Evolutionary conservation across 2,888 invertebrate species (phyloP).

Genomic region (Dolichopus griseipennis): DNA sequence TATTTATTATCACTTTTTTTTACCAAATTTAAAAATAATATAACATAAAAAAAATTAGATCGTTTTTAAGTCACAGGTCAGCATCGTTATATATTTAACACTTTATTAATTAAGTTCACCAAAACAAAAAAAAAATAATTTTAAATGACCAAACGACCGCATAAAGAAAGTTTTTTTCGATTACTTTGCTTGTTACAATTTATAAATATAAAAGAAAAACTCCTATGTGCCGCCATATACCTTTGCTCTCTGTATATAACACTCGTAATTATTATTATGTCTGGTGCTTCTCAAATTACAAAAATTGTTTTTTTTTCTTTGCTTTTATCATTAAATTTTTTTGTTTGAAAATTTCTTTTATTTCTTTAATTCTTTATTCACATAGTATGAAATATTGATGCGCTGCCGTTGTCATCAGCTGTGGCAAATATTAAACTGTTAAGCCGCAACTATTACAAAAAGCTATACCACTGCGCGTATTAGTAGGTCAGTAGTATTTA

Average conservation of each 20-base stretch:
- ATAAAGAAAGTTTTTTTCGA: neutral
- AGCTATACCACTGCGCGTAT: neutral
- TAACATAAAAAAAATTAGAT: neutral
- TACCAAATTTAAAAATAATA: neutral
- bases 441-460: neutral
- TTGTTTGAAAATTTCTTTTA: neutral
- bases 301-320: neutral
- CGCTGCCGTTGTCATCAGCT: neutral
- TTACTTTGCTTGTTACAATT: neutral
- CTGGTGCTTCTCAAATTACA: neutral
- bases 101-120: neutral
- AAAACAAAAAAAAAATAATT: no score
- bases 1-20: neutral
- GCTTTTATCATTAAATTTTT: neutral
- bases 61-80: neutral
- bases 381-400: neutral
- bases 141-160: neutral
- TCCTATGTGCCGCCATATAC: neutral
- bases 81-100: neutral
- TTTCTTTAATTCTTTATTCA: neutral
- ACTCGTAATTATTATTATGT: neutral
- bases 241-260: neutral
- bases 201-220: neutral
- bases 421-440: slow-evolving; percentile 3
- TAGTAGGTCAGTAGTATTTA: slow-evolving; percentile 2